A percentile compares a stretch with the other conserved stretches of the same genome.
Evolutionary conservation across 2,888 invertebrate genomes (phyloP).

Genomic region (Hypsopygia costalis): DNA sequence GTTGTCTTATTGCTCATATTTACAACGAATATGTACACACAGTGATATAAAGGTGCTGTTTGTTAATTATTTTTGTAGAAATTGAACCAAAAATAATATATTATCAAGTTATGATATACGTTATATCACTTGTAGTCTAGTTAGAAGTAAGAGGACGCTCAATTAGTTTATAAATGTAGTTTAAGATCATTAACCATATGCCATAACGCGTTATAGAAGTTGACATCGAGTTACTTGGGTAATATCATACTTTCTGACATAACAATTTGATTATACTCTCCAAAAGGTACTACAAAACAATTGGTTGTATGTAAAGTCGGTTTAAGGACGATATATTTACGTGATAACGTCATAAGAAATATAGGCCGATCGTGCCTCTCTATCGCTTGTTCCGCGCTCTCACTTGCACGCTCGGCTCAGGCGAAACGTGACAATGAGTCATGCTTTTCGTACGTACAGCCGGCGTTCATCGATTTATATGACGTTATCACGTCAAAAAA

Average conservation of each 20-base stretch:
- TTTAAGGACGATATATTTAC: no score
- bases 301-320: no score
- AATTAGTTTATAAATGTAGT: slow-evolving; percentile 38
- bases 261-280: no score
- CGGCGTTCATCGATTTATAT: no score
- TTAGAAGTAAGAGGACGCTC: slow-evolving; percentile 41
- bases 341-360: no score
- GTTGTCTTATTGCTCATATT: slow-evolving; percentile 13
- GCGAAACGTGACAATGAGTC: no score
- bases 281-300: no score
- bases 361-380: no score
- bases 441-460: no score
- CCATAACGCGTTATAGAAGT: slow-evolving; percentile 45
- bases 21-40: slow-evolving; percentile 49
- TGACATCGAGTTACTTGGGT: slow-evolving; percentile 15
- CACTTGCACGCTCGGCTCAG: no score
- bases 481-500: no score
- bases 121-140: slow-evolving; percentile 40
- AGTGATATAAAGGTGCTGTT: slow-evolving; percentile 68
- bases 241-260: slow-evolving; percentile 2
- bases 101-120: slow-evolving; percentile 36
- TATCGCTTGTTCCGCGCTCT: no score
- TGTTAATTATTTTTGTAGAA: slow-evolving; percentile 56
- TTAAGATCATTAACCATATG: slow-evolving; percentile 33
- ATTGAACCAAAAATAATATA: slow-evolving; percentile 62